Conservation (phyloP, 2,797 vertebrate genomes). For the Xyrichtys novacula region DNA sequence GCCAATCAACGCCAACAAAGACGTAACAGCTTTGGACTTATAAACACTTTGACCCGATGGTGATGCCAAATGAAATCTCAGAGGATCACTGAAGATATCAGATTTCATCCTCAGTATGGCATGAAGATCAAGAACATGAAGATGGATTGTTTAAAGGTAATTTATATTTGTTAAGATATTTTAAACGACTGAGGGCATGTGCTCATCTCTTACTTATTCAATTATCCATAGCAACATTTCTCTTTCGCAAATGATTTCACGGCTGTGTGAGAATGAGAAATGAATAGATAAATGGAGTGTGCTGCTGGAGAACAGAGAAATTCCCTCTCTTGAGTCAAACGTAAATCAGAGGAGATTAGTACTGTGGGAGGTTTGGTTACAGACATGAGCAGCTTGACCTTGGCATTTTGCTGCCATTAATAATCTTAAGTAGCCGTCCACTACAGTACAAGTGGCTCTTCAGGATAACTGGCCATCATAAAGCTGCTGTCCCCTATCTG, state of each 20-base stretch:
- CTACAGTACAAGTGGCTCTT: conserved; percentile 34
- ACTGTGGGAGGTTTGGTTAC: conserved; percentile 25
- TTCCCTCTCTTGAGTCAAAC: conserved; percentile 10
- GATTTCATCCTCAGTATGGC: not conserved
- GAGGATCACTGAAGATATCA: not conserved
- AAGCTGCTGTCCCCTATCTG: conserved; percentile 20
- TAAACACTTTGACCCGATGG: not conserved
- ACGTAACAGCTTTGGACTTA: not conserved
- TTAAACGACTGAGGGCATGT: not conserved
- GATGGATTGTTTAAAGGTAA: not conserved
- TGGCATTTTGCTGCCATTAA: conserved; percentile 56
- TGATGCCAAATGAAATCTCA: not conserved
- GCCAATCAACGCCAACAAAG: not conserved
- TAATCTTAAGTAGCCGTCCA: conserved; percentile 45
- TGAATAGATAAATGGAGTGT: not conserved
- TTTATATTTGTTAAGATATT: not conserved
- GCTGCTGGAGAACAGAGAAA: not conserved
- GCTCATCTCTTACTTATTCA: conserved; percentile 19
- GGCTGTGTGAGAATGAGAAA: conserved; percentile 10
- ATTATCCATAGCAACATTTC: conserved; percentile 16
- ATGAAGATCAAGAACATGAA: not conserved
- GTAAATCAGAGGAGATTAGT: conserved; percentile 36
- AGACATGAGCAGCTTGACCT: conserved; percentile 55
- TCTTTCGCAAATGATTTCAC: conserved; percentile 14
- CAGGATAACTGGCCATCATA: conserved; percentile 39